Conservation (phyloP, 1,140 invertebrate genomes). For the Pseudobourletiella spinata region DNA sequence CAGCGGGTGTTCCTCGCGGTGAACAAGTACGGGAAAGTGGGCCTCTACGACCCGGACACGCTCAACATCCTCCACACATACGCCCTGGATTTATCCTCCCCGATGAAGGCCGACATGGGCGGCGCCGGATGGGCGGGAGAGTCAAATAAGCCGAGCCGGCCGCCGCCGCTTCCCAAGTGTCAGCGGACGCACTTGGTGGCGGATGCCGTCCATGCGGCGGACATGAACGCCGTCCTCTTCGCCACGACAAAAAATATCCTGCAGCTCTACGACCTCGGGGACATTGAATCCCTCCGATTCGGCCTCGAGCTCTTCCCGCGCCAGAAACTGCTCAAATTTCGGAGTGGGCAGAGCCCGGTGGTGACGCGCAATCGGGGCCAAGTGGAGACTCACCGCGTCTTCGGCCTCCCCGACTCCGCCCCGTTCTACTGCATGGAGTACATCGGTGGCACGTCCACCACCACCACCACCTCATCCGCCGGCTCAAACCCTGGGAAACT, state of each 20-base stretch:
- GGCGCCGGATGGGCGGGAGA: not conserved
- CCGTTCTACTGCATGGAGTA: constrained; percentile 26
- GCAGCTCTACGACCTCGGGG: constrained; percentile 33
- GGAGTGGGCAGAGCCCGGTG: constrained; percentile 6
- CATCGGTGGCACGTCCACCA: not conserved
- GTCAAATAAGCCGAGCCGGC: not conserved
- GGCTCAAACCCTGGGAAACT: constrained; percentile 2
- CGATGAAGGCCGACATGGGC: constrained; percentile 17
- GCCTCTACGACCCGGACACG: constrained; percentile 25
- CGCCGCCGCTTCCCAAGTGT: constrained; percentile 23
- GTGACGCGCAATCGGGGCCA: constrained; percentile 25
- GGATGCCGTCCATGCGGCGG: constrained; percentile 26
- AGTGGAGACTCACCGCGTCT: constrained; percentile 28
- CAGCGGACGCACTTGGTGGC: constrained; percentile 29
- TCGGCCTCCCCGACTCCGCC: constrained; percentile 11
- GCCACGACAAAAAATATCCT: constrained; percentile 27
- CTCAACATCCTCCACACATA: constrained; percentile 26
- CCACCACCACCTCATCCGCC: not conserved
- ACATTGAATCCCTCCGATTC: constrained; percentile 24
- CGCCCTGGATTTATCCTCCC: constrained; percentile 29
- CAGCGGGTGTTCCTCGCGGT: constrained; percentile 18
- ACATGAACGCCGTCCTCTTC: constrained; percentile 23
- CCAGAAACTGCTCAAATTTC: constrained; percentile 15
- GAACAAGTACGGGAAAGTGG: constrained; percentile 34
- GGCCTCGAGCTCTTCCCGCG: constrained; percentile 30